Evolutionary conservation across 2,797 vertebrate genomes (phyloP), one percentile per base, ranked within the genome.

Genomic region (Sandelia bainsii): DNA sequence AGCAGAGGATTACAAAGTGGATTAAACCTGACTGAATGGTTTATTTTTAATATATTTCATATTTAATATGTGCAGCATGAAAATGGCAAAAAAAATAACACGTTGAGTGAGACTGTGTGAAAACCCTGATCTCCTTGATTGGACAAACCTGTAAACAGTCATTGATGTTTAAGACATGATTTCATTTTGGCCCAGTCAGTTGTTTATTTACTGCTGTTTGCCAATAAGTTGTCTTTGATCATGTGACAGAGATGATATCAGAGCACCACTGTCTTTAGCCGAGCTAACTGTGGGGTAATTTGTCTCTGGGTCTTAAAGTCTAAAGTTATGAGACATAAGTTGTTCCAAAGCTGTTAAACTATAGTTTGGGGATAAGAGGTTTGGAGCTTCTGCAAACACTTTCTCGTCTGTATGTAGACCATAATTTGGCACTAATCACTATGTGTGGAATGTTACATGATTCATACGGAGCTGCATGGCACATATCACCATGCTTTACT

Each of bases 361-460:
- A 68, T 32, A 72, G 78, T 84, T 80, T 83, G 27, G 48, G 76
- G 79, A 84, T 87, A 84, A 82, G 58, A 79, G 66, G 77, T 59
- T 75, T 78, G 59, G 71, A 84, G 53, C 89, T 81, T 88, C 89
- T 80, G 75, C 79, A 79, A 91, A 84, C 89, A 90, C 89, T 81
- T 90, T 88, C 53, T 70, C 45, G 68, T 83, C 79, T 70, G 65
- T 23, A 56, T 53, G 68, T 59, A 70, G 81, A 77, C 76, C 59
- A 3, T 87, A 86, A 87, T 90, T 88, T 88, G 83, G 82, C 67
- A 66, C 79, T 84, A 91, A 92, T 89, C 84, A 69, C 68, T 64
- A 62, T 40, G 62, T 88, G 81, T 84, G 87, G 86, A 91, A 90
- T 84, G 87, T 84, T 83, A 81, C 83, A 78, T 86, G 82, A 89